Percentiles rank a stretch among this genome's conserved stretches.
Conservation (phyloP, 2,888 invertebrate genomes). For the Podabrus alpinus region DNA sequence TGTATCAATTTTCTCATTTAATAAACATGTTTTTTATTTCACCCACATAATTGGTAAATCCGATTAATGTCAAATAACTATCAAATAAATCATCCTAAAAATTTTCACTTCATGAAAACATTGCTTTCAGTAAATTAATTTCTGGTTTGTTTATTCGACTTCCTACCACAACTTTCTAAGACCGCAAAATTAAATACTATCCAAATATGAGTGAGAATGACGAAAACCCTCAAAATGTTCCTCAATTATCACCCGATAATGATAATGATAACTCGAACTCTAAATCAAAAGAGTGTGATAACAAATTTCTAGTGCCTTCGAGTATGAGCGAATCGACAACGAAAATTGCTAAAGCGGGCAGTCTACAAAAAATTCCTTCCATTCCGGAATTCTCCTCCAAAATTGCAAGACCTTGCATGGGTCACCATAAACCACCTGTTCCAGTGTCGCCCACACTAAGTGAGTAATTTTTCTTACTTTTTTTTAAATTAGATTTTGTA, state of each 20-base stretch:
- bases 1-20: background rate
- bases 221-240: background rate
- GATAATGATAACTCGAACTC: too few species aligned
- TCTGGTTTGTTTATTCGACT: background rate
- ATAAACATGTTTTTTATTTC: background rate
- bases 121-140: background rate
- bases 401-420: conserved; percentile 69
- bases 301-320: background rate
- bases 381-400: conserved; percentile 66
- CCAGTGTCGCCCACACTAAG: conserved; percentile 59
- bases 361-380: conserved; percentile 57
- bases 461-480: conserved; percentile 43
- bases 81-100: background rate
- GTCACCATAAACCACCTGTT: conserved; percentile 69
- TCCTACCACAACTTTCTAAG: background rate
- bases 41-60: background rate
- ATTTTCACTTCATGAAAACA: background rate
- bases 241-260: background rate
- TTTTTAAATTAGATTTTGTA: conserved; percentile 15
- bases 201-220: background rate
- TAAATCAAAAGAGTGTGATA: background rate
- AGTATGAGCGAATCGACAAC: background rate
- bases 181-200: background rate
- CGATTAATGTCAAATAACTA: background rate
- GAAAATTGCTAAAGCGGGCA: background rate